phyloP scores from a whole-genome alignment of 2,113 vertebrate species.

The Gallinago paraguaiae region DNA sequence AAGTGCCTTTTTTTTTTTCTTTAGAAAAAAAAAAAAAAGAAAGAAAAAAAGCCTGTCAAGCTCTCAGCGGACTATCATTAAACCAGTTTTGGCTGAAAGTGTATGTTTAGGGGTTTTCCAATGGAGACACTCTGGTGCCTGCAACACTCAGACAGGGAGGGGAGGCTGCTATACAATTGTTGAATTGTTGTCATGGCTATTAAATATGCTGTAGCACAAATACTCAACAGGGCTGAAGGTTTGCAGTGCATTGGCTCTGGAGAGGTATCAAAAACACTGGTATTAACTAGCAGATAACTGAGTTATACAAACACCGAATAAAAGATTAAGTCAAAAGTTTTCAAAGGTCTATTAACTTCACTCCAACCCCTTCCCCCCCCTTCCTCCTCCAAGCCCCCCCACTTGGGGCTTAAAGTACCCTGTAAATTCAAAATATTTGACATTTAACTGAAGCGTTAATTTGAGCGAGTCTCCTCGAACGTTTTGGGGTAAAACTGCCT shows the following conservation, averaged over 20 bases:
- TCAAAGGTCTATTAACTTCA: conserved; percentile 36
- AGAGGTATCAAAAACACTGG: conserved; percentile 56
- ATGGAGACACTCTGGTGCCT: conserved; percentile 77
- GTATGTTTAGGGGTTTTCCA: conserved; percentile 73
- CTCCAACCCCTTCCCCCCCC: not conserved
- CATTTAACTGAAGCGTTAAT: conserved; percentile 1
- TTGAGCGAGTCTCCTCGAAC: not conserved
- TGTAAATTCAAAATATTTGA: conserved; percentile 19
- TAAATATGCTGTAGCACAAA: conserved; percentile 74
- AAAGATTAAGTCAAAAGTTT: conserved; percentile 45
- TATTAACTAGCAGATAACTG: conserved; percentile 67
- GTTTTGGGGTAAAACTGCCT: not conserved
- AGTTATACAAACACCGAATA: conserved; percentile 52
- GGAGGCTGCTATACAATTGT: conserved; percentile 78
- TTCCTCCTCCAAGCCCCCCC: not conserved
- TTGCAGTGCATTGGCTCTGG: conserved; percentile 55
- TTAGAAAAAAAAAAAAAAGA: not conserved
- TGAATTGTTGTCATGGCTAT: conserved; percentile 83
- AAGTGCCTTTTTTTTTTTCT: not conserved
- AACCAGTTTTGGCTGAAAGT: conserved; percentile 72
- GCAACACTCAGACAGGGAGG: conserved; percentile 70
- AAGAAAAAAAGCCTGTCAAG: conserved; percentile 35
- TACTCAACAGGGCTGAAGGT: conserved; percentile 62
- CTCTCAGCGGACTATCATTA: conserved; percentile 68
- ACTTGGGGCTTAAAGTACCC: not conserved